These are phyloP conservation scores for Sphaeramia orbicularis DNA, from an alignment of 2,797 vertebrate species.

Conservation along the genomic window DNA sequence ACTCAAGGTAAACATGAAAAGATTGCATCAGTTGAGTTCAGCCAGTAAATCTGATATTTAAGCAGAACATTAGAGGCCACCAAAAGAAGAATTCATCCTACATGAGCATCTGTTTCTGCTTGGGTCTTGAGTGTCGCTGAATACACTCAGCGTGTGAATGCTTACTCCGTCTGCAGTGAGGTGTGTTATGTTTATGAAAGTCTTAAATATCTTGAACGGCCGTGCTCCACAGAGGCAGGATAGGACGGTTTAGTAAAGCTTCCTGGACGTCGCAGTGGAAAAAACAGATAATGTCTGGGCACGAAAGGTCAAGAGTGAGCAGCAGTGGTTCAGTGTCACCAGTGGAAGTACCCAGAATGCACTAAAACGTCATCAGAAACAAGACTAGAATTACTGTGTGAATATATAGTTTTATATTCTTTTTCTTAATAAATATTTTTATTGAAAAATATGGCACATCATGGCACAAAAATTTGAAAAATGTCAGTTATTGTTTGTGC, in stretches of 20 bases:
- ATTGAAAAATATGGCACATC: too few species aligned
- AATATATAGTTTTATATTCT: not conserved
- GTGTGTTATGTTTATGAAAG: constrained; percentile 78
- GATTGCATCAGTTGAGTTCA: constrained; percentile 31
- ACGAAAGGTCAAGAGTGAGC: constrained; percentile 7
- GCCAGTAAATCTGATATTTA: constrained; percentile 5
- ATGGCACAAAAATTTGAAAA: too few species aligned
- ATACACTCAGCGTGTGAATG: constrained; percentile 53
- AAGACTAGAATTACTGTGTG: too few species aligned
- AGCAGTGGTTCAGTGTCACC: not conserved
- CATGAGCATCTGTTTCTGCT: constrained; percentile 17
- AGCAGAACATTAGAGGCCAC: constrained; percentile 18
- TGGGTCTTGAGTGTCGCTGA: constrained; percentile 29
- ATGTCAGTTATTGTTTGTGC: too few species aligned
- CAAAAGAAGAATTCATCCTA: constrained; percentile 30
- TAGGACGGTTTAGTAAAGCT: constrained; percentile 30
- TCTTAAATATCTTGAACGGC: constrained; percentile 57
- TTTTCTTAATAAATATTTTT: too few species aligned
- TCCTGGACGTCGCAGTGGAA: constrained; percentile 68
- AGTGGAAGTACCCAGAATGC: not conserved
- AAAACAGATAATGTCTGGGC: constrained; percentile 50
- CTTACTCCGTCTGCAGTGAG: constrained; percentile 77
- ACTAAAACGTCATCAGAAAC: not conserved
- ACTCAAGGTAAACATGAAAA: constrained; percentile 15
- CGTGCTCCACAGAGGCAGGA: constrained; percentile 39